phyloP scores from a whole-genome alignment of 2,113 vertebrate genomes.

The Peromyscus leucopus region DNA sequence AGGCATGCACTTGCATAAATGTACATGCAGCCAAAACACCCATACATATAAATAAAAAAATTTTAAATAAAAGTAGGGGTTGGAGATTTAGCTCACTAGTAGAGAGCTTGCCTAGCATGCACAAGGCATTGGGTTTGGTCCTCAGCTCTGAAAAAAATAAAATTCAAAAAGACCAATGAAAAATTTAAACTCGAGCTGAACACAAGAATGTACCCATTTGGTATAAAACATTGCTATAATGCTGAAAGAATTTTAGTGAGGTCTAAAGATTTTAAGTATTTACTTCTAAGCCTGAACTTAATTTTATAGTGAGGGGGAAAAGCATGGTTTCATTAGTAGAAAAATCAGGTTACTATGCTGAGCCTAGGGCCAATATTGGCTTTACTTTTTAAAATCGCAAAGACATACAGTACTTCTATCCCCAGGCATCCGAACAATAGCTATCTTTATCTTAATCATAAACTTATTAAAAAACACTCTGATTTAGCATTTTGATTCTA shows the following conservation, averaged over 20 bases:
- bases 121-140: background rate
- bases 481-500: slow-evolving; percentile 53
- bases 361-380: background rate
- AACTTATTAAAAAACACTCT: slow-evolving; percentile 14
- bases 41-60: background rate
- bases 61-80: background rate
- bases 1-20: background rate
- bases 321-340: background rate
- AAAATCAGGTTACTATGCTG: background rate
- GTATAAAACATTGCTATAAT: slow-evolving; percentile 50
- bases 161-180: background rate
- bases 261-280: slow-evolving; percentile 49
- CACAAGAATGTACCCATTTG: background rate
- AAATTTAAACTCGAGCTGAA: background rate
- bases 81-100: background rate
- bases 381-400: slow-evolving; percentile 59
- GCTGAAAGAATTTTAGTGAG: slow-evolving; percentile 49
- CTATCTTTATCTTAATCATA: slow-evolving; percentile 58
- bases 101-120: background rate
- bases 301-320: background rate
- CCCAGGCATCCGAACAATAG: slow-evolving; percentile 1
- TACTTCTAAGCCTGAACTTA: slow-evolving; percentile 60
- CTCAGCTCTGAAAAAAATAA: background rate
- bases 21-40: background rate
- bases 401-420: slow-evolving; percentile 25